Conservation (phyloP, 2,113 vertebrate species). For the Otolemur garnettii region DNA sequence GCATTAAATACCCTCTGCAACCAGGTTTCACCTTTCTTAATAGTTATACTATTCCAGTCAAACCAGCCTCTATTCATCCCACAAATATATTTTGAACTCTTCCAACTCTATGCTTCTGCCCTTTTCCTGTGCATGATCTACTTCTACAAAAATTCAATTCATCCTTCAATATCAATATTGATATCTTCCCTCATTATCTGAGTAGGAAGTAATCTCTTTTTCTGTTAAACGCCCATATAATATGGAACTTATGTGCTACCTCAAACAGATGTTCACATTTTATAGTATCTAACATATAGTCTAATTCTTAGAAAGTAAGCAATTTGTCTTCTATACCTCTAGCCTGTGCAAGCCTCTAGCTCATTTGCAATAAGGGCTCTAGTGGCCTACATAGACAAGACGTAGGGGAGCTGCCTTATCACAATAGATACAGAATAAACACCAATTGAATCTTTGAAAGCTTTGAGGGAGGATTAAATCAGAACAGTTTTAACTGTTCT, state of each 20-base stretch:
- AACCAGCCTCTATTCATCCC: neutral
- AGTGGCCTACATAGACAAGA: neutral
- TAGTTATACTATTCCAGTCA: neutral
- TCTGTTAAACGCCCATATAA: neutral
- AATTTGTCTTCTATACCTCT: neutral
- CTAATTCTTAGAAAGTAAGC: neutral
- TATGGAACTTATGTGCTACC: neutral
- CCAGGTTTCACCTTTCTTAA: constrained; percentile 23
- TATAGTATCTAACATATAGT: neutral
- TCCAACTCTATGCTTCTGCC: neutral
- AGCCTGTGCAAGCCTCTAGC: neutral
- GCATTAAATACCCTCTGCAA: neutral
- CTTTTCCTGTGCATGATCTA: neutral
- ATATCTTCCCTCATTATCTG: neutral
- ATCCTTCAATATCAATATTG: neutral
- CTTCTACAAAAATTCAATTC: neutral
- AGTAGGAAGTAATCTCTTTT: constrained; percentile 40
- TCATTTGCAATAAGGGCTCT: neutral
- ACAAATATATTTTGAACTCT: constrained; percentile 25
- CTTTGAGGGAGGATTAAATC: constrained; percentile 28
- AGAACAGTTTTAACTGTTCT: neutral
- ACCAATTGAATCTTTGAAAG: neutral
- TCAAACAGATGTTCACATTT: neutral
- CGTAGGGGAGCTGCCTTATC: neutral
- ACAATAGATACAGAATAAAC: too few species aligned